A percentile compares a stretch with the other conserved stretches of the same genome.
These are phyloP conservation scores for Hesperia comma DNA, from an alignment of 2,888 invertebrate genomes.

Conservation along the genomic window DNA sequence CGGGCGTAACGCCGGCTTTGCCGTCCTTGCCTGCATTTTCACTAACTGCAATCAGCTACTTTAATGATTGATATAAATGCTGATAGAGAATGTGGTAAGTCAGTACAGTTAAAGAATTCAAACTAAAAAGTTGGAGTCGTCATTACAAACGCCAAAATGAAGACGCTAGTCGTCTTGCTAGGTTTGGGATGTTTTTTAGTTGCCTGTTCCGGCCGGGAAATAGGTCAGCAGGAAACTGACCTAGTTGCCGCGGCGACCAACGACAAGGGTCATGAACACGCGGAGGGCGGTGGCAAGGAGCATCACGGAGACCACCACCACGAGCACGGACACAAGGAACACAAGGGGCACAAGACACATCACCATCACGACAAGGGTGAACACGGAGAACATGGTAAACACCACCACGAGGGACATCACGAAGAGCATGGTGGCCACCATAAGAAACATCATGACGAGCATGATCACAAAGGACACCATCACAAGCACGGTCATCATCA, in stretches of 20 bases:
- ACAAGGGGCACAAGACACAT: conserved; percentile 90
- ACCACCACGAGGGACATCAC: conserved; percentile 90
- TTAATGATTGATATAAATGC: conserved; percentile 76
- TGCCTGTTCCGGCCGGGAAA: conserved; percentile 67
- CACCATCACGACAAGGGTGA: conserved; percentile 92
- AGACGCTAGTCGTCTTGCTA: conserved; percentile 76
- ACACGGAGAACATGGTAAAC: conserved; percentile 90
- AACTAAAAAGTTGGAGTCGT: conserved; percentile 62
- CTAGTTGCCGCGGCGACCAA: conserved; percentile 80
- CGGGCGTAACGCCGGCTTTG: conserved; percentile 69
- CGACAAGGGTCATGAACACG: conserved; percentile 81
- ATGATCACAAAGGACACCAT: conserved; percentile 89
- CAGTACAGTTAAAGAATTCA: conserved; percentile 72
- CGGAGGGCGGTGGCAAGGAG: conserved; percentile 87
- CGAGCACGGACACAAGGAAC: conserved; percentile 88
- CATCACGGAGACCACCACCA: conserved; percentile 88
- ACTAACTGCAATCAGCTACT: conserved; percentile 72
- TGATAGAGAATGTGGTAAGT: conserved; percentile 59
- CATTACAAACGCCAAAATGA: conserved; percentile 55
- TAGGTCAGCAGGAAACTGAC: conserved; percentile 67
- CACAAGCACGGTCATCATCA: conserved; percentile 91
- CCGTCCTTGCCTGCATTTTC: conserved; percentile 81
- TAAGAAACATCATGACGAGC: conserved; percentile 90
- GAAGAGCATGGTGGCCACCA: conserved; percentile 91
- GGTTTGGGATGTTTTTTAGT: conserved; percentile 68